Base-by-base conservation (phyloP, 2,113 vertebrate species). In the Lycaon pictus region DNA sequence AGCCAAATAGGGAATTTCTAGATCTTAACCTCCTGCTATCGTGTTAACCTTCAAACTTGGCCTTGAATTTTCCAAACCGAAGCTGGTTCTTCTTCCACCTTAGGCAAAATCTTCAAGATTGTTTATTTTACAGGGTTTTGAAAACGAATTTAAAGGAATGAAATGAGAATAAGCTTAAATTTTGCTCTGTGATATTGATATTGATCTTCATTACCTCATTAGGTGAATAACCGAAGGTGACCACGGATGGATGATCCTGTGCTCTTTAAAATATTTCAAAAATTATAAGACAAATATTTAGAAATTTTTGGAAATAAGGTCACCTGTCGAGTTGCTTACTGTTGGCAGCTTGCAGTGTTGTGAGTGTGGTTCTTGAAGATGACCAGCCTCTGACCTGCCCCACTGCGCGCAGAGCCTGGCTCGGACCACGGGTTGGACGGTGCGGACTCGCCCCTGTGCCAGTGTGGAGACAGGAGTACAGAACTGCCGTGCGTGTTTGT, bases 191-290 rank as follows among this genome's bases (percentile, higher is more conserved):
- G 43, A 43, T 43, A 43, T 7, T 43, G 37, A 22, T 12, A 7
- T 60, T 79, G 55, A 37, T 60, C 76, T 76, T 77, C 27, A n/a
- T 89, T 48, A 17, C 43, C 74, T 53, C 88, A 69, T 84, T 89
- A 86, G 82, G 94, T 51, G 32, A 65, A 55, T 81, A n/a, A 65
- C 5, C 35, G 1, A 95, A 96, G 90, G 86, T 95, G 90, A 96
- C 89, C 93, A 62, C 15, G 11, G 3, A 65, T 15, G n/a, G 17
- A 6, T 37, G 15, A 65, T 11, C 5, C 27, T 53, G 53, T 2
- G 20, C 32, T 72, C 95, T 83, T 48, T 48, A 22, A 82, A 76
- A 17, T 53, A 35, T 83, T 96, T 87, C 82, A 37, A 29, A 71
- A 86, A 15, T 58, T 87, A 7, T 0, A 72, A 77, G 37, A 43